Evolutionary conservation across 2,113 vertebrate species (phyloP), one percentile per base, ranked within the genome.

Genomic region (Hystrix brachyura): DNA sequence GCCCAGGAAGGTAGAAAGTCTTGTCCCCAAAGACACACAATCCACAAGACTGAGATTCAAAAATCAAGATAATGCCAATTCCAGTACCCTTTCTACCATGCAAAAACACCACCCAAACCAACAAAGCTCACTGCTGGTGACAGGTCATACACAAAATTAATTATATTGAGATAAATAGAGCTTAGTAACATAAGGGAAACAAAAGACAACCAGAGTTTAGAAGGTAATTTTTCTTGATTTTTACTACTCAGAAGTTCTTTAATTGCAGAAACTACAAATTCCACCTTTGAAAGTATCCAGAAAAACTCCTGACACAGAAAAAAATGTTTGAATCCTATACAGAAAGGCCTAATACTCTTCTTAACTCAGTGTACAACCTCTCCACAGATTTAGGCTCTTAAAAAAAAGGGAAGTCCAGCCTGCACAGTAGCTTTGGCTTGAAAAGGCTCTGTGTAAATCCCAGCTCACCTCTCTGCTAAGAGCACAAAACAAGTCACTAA

Each of bases 91-190:
- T 94, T 76, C 94, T 43, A 88, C 38, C 38, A 81, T 14, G 76
- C 10, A 43, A 92, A 97, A 92, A 87, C 19, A 46, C 65, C 67
- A 88, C 11, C 32, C 59, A 53, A 29, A n/a, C 27, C 29, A 34
- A 60, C n/a, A 88, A 95, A 74, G 43, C 43, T 86, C 82, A 94
- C 88, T 69, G 95, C 92, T 85, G 92, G 64, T 89, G 86, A 59
- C 57, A 79, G 14, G 43, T 43, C 83, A 90, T 48, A 79, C 78
- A 81, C 78, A 89, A 93, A 93, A 93, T 82, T 81, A 95, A 91
- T 78, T 92, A 74, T 18, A 94, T 65, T 25, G 43, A 79, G 53
- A 87, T 65, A 93, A 95, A 96, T 79, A 27, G 14, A 23, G 25
- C 29, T 72, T 34, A 95, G 38, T 74, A 57, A 18, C 71, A 60